Evolutionary conservation across 2,113 vertebrate genomes (phyloP), one percentile per base, ranked within the genome.

Genomic region (Sinosuthora webbiana): DNA sequence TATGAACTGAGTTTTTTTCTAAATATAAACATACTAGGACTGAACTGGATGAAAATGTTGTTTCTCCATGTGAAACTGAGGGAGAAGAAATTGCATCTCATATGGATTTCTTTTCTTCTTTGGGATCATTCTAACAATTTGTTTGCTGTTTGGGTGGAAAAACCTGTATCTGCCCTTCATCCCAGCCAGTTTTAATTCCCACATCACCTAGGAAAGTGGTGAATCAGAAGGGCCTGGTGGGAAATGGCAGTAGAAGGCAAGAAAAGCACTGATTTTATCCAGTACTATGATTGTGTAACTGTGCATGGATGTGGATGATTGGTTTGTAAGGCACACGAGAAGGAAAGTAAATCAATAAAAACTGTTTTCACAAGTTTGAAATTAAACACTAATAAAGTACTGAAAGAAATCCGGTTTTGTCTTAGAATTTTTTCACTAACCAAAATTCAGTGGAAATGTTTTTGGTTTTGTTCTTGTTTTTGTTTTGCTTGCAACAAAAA

Each of bases 311-410:
- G 56, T 23, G 53, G 15, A 65, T 84, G 55, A 42, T 27, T 92
- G 42, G 56, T 87, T 90, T 90, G 33, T 60, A 70, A 80, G 57
- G 49, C 37, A 59, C 22, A 37, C n/a, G 9, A 67, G 39, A 90
- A 25, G 24, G n/a, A 87, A 82, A 53, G 35, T 35, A 90, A 86
- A 86, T 95, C 83, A 88, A 62, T 88, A 80, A 83, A 88, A 86
- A n/a, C 62, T 83, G 18, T 80, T 89, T 47, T 83, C 17, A 73
- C 24, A n/a, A 71, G 33, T 80, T 73, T 83, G 71, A 73, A 88
- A 92, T 73, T 49, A 86, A 92, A 80, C 20, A 79, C 39, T 74
- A 55, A 39, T 16, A 41, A 80, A 91, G 24, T 14, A 42, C 16
- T 30, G 19, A 35, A 16, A 69, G 42, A 68, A 91, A 77, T 20